Conservation (phyloP, 2,797 vertebrate species). For the Epinephelus coioides region DNA sequence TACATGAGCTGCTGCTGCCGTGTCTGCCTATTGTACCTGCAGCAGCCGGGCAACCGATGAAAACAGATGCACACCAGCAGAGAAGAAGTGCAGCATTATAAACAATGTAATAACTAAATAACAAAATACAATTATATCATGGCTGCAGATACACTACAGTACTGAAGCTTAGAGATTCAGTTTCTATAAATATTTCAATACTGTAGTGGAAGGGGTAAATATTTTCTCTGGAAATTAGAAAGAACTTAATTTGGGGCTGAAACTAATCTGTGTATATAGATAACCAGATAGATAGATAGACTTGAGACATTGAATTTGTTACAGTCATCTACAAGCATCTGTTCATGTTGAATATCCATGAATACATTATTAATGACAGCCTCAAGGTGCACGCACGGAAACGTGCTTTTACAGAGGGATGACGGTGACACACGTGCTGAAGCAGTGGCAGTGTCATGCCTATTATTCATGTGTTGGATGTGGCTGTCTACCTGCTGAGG, state of each 20-base stretch:
- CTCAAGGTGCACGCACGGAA: constrained; percentile 15
- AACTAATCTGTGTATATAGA: too few species aligned
- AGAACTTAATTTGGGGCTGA: too few species aligned
- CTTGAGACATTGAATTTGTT: not conserved
- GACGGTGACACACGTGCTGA: constrained; percentile 34
- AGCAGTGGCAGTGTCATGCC: constrained; percentile 20
- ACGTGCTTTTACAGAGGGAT: constrained; percentile 30
- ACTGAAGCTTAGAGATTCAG: constrained; percentile 18
- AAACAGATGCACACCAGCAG: constrained; percentile 54
- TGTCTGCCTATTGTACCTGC: constrained; percentile 65
- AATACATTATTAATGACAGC: constrained; percentile 56
- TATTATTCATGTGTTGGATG: constrained; percentile 50
- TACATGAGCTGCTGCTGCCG: constrained; percentile 73
- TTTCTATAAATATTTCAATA: constrained; percentile 52
- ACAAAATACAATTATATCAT: constrained; percentile 28
- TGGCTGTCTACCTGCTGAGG: constrained; percentile 77
- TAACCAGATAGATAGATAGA: not conserved
- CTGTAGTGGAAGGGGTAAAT: constrained; percentile 3
- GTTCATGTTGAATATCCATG: constrained; percentile 37
- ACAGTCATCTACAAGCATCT: constrained; percentile 19
- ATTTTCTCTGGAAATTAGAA: not conserved
- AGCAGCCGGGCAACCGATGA: constrained; percentile 34
- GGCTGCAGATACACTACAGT: constrained; percentile 29
- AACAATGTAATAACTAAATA: constrained; percentile 45
- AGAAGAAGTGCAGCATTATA: constrained; percentile 29